phyloP scores from a whole-genome alignment of 2,113 vertebrate species.

The Gymnobelideus leadbeateri region DNA sequence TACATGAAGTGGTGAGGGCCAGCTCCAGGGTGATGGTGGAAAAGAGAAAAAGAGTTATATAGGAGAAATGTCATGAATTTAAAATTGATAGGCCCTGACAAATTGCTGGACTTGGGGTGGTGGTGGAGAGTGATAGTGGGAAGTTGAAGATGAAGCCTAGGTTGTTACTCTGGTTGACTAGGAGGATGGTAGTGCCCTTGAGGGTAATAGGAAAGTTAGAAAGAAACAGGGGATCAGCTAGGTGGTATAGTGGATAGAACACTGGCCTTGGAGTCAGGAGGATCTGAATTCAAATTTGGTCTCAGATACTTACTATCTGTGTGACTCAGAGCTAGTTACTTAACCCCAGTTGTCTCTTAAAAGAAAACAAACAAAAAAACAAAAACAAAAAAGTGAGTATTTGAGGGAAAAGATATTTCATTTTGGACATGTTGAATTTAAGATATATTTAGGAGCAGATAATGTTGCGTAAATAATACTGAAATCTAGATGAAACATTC shows the following conservation, averaged over 20 bases:
- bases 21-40: neutral
- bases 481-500: neutral
- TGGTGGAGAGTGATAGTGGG: neutral
- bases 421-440: neutral
- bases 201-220: neutral
- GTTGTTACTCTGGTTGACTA: neutral
- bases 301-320: neutral
- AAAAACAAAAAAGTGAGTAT: neutral
- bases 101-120: neutral
- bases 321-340: neutral
- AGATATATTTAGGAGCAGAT: neutral
- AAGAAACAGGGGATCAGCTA: neutral
- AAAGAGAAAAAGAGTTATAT: neutral
- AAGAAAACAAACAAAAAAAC: neutral
- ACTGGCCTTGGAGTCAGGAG: neutral
- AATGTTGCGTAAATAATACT: neutral
- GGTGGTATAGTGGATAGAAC: too few relatives aligned
- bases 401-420: neutral
- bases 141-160: neutral
- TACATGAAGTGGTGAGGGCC: neutral
- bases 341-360: neutral
- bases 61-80: neutral
- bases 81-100: neutral
- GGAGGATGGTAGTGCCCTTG: neutral
- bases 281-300: neutral